These are phyloP conservation scores for Heliconius nattereri DNA, from an alignment of 1,140 invertebrate species.

Conservation along the genomic window DNA sequence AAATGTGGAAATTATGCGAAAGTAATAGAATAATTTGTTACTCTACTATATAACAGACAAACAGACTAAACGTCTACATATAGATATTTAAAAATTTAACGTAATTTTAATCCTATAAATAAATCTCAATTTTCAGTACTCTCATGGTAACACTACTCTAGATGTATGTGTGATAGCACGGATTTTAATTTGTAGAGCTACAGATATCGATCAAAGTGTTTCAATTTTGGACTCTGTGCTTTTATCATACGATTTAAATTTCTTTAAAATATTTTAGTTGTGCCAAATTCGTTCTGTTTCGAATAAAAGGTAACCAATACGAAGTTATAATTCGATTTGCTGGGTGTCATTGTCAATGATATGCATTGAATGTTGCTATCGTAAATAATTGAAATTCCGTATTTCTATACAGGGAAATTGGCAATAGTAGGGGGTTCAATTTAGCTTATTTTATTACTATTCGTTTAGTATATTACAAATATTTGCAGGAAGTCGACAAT, in stretches of 20 bases:
- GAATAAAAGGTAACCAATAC: slow-evolving; percentile 32
- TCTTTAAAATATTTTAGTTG: neutral
- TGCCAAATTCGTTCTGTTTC: slow-evolving; percentile 38
- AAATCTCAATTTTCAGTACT: neutral
- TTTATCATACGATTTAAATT: neutral
- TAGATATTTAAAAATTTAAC: too few relatives aligned
- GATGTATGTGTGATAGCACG: slow-evolving; percentile 58
- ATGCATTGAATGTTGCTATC: slow-evolving; percentile 29
- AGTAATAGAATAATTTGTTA: too few relatives aligned
- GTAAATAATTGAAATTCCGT: slow-evolving; percentile 7
- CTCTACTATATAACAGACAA: too few relatives aligned
- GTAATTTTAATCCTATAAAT: too few relatives aligned
- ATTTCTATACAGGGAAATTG: neutral
- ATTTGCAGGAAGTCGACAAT: too few relatives aligned
- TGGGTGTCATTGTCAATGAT: slow-evolving; percentile 35
- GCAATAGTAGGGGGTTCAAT: too few relatives aligned
- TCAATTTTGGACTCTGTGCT: slow-evolving; percentile 11
- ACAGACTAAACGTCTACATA: too few relatives aligned
- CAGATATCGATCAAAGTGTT: slow-evolving; percentile 19
- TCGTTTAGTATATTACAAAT: too few relatives aligned
- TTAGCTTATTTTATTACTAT: too few relatives aligned
- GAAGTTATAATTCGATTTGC: slow-evolving; percentile 39
- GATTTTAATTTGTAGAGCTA: slow-evolving; percentile 45
- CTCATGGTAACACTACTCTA: slow-evolving; percentile 39
- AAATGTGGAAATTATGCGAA: too few relatives aligned